Evolutionary conservation across 1,140 invertebrate genomes (phyloP).

Genomic region (Drosophila pallidifrons): DNA sequence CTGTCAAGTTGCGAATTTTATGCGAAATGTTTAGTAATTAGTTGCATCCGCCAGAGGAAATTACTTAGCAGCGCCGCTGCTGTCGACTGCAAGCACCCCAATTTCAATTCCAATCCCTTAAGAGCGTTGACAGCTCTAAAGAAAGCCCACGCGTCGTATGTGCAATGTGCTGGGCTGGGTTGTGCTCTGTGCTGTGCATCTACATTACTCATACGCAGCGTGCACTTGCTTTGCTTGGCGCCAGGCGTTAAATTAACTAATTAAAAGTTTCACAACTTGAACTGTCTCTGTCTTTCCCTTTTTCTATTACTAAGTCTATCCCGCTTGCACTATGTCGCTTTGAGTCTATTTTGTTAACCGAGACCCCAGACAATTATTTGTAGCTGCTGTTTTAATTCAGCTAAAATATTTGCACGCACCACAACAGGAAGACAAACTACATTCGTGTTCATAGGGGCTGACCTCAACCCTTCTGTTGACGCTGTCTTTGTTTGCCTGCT

Average conservation of each 20-base stretch:
- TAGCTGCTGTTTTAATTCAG: conserved; percentile 51
- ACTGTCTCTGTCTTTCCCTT: background rate
- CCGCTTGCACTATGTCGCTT: background rate
- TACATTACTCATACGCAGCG: conserved; percentile 73
- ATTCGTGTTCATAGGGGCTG: conserved; percentile 30
- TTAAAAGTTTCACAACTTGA: conserved; percentile 76
- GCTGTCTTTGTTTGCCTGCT: conserved; percentile 22
- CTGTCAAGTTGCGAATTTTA: conserved; percentile 82
- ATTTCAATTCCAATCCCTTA: conserved; percentile 39
- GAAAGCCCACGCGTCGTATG: conserved; percentile 50
- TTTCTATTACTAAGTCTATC: background rate
- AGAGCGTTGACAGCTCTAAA: conserved; percentile 65
- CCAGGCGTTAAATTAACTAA: conserved; percentile 81
- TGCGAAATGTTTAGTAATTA: conserved; percentile 84
- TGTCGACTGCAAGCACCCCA: conserved; percentile 26
- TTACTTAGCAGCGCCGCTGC: conserved; percentile 62
- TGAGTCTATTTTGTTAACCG: conserved; percentile 20
- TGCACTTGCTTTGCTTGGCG: conserved; percentile 61
- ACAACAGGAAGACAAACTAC: conserved; percentile 34
- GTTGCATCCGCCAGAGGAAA: conserved; percentile 81
- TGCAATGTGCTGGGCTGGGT: background rate
- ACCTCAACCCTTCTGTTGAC: conserved; percentile 24
- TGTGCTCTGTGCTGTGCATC: conserved; percentile 28
- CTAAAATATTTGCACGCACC: conserved; percentile 55
- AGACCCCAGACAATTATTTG: conserved; percentile 49